These are phyloP conservation scores for Luffia ferchaultella DNA, from an alignment of 2,888 invertebrate species.

Conservation along the genomic window DNA sequence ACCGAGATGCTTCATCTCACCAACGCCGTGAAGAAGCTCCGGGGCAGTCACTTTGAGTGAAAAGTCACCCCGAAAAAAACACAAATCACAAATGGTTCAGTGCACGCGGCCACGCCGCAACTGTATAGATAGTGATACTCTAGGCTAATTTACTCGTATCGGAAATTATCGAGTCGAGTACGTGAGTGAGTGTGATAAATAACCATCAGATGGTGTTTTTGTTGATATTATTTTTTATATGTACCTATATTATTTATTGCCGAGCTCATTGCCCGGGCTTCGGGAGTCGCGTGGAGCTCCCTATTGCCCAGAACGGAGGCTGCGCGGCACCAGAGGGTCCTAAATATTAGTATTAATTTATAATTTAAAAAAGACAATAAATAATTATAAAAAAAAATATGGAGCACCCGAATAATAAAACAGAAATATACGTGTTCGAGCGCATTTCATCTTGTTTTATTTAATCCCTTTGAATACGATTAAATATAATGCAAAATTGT, in stretches of 20 bases:
- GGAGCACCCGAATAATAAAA: conserved; percentile 61
- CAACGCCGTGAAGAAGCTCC: conserved; percentile 88
- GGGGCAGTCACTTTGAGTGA: conserved; percentile 70
- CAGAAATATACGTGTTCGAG: conserved; percentile 59
- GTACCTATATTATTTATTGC: conserved; percentile 58
- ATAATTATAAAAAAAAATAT: conserved; percentile 31
- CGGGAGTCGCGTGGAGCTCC: conserved; percentile 39
- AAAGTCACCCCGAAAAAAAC: conserved; percentile 26
- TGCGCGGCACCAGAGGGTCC: conserved; percentile 40
- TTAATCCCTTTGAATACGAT: too few relatives aligned
- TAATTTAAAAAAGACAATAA: conserved; percentile 50
- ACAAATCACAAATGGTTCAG: conserved; percentile 38
- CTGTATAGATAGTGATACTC: conserved; percentile 64
- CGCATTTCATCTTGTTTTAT: conserved; percentile 38
- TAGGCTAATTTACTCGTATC: conserved; percentile 56
- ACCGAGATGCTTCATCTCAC: conserved; percentile 88
- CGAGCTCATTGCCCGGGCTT: conserved; percentile 60
- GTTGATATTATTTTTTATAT: conserved; percentile 43
- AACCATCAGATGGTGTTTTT: conserved; percentile 56
- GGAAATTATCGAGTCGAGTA: conserved; percentile 27
- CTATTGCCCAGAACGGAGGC: conserved; percentile 59
- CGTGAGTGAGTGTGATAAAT: conserved; percentile 49
- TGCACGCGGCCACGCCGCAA: conserved; percentile 48
- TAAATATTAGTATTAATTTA: conserved; percentile 57
- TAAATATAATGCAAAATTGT: too few relatives aligned